phyloP scores from a whole-genome alignment of 2,888 invertebrate species.

The Nemotelus pantherinus region DNA sequence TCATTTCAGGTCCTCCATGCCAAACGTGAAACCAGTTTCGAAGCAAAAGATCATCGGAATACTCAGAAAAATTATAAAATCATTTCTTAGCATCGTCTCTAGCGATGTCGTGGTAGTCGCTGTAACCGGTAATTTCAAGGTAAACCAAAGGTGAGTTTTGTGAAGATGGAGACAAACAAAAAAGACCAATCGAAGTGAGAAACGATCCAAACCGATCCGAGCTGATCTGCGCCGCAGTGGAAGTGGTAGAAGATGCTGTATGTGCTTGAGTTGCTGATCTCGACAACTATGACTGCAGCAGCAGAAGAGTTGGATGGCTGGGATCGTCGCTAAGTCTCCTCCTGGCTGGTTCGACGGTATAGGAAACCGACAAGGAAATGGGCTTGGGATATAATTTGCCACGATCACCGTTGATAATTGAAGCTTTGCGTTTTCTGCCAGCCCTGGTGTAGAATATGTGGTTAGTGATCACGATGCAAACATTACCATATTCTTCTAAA shows the following conservation, averaged over 20 bases:
- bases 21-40: conserved; percentile 22
- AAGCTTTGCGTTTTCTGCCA: conserved; percentile 6
- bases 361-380: conserved; percentile 23
- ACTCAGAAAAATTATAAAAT: conserved; percentile 46
- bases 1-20: not conserved
- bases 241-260: not conserved
- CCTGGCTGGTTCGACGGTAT: not conserved
- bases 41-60: conserved; percentile 45
- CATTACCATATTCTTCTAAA: conserved; percentile 20
- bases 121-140: conserved; percentile 49
- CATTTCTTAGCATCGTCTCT: conserved; percentile 46
- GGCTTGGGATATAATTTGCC: conserved; percentile 27
- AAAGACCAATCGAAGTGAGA: conserved; percentile 32
- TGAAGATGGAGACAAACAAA: conserved; percentile 37
- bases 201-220: not conserved
- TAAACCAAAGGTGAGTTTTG: conserved; percentile 46
- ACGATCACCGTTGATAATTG: conserved; percentile 22
- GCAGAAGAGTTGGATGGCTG: not conserved
- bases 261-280: conserved; percentile 12
- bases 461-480: conserved; percentile 32
- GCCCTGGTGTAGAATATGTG: not conserved
- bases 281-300: not conserved
- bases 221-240: not conserved
- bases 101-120: not conserved
- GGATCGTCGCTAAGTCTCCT: not conserved